phyloP scores from a whole-genome alignment of 2,797 vertebrate species.

The Cyclopterus lumpus region DNA sequence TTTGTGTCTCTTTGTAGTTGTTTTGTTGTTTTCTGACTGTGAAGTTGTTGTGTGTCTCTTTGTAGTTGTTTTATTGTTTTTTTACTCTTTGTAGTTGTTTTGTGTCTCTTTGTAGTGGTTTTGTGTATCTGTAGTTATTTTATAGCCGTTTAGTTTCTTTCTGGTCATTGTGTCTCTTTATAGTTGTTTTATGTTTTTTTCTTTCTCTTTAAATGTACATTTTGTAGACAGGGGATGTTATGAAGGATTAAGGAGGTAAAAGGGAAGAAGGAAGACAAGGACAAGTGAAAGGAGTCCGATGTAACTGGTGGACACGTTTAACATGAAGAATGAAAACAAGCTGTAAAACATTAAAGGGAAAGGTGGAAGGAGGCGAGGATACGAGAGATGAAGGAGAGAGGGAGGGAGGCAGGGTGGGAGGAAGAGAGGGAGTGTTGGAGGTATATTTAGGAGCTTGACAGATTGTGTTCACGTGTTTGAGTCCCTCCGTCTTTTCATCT shows the following conservation, averaged over 20 bases:
- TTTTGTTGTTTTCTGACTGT: too few species aligned
- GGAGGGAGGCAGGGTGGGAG: not conserved
- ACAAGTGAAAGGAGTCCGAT: too few species aligned
- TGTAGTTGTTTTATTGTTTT: too few species aligned
- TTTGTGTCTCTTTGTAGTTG: too few species aligned
- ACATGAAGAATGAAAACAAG: not conserved
- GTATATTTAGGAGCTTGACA: constrained; percentile 64
- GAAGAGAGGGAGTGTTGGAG: constrained; percentile 29
- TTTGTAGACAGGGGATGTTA: not conserved
- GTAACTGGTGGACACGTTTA: too few species aligned
- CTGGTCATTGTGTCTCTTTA: too few species aligned
- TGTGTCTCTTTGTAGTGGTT: too few species aligned
- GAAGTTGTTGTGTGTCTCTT: too few species aligned
- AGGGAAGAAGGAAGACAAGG: not conserved
- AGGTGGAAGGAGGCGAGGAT: not conserved
- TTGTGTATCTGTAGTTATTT: too few species aligned
- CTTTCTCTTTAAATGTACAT: not conserved
- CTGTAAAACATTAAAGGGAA: not conserved
- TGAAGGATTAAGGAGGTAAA: not conserved
- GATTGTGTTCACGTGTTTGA: constrained; percentile 61
- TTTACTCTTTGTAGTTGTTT: too few species aligned
- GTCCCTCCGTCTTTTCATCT: constrained; percentile 44
- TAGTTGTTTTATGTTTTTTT: too few species aligned
- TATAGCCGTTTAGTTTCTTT: too few species aligned
- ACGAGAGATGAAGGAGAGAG: not conserved